Evolutionary conservation across 2,797 vertebrate genomes (phyloP).

Genomic region (Picus viridis): DNA sequence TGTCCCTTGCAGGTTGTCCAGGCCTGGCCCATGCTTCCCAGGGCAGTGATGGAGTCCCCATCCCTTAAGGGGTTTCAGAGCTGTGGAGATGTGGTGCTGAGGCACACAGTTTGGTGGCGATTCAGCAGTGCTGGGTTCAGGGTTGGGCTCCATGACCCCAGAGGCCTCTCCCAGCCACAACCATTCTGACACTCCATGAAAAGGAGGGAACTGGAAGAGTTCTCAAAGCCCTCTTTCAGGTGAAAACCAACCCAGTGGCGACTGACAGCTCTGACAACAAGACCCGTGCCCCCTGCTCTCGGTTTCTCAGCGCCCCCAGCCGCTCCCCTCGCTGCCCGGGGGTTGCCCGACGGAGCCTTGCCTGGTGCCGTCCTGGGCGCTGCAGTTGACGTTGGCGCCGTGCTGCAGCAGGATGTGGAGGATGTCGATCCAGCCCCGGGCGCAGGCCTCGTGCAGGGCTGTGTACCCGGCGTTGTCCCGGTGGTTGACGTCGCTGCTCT

Average conservation of each 20-base stretch:
- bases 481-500: constrained; percentile 93
- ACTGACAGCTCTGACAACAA: background rate
- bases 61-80: background rate
- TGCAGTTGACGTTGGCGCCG: constrained; percentile 97
- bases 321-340: background rate
- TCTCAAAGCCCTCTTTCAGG: rapidly evolving
- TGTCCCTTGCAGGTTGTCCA: too few species aligned
- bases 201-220: background rate
- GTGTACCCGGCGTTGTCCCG: constrained; percentile 97
- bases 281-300: background rate
- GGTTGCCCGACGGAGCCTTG: constrained; percentile 56
- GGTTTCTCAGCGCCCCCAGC: background rate
- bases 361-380: constrained; percentile 96
- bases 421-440: constrained; percentile 94
- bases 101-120: background rate
- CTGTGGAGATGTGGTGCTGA: background rate
- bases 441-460: constrained; percentile 94
- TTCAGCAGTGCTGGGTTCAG: background rate
- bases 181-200: background rate
- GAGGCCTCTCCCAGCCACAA: background rate
- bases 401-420: constrained; percentile 93
- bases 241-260: rapidly evolving
- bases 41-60: background rate
- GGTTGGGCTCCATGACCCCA: background rate
- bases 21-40: background rate